These are phyloP conservation scores for Mechanitis messenoides DNA, from an alignment of 2,888 invertebrate species.

Conservation along the genomic window DNA sequence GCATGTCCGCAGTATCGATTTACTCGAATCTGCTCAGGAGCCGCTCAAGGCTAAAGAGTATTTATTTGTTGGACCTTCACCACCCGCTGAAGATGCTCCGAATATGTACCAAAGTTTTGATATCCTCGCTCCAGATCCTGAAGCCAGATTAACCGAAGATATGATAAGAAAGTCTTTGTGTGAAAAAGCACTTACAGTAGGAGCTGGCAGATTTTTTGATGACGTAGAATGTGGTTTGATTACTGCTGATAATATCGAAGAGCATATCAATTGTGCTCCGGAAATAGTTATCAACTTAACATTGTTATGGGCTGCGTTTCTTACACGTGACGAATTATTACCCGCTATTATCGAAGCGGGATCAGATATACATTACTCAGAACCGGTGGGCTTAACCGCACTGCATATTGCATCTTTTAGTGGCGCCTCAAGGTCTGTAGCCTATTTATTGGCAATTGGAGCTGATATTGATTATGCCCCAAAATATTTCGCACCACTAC, in stretches of 20 bases:
- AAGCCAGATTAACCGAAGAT: slow-evolving; percentile 83
- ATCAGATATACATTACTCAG: slow-evolving; percentile 82
- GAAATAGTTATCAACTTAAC: slow-evolving; percentile 83
- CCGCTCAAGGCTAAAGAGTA: slow-evolving; percentile 80
- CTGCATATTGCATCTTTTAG: slow-evolving; percentile 87
- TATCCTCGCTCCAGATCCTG: slow-evolving; percentile 80
- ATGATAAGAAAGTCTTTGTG: slow-evolving; percentile 81
- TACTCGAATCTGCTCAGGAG: slow-evolving; percentile 79
- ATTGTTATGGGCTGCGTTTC: slow-evolving; percentile 83
- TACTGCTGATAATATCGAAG: slow-evolving; percentile 75
- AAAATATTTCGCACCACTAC: slow-evolving; percentile 87
- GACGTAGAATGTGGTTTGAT: slow-evolving; percentile 84
- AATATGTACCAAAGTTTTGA: slow-evolving; percentile 87
- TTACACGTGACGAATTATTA: slow-evolving; percentile 83
- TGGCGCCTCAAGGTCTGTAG: slow-evolving; percentile 82
- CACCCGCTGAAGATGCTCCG: slow-evolving; percentile 87
- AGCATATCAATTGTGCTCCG: slow-evolving; percentile 77
- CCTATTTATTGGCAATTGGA: slow-evolving; percentile 81
- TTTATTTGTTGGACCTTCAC: slow-evolving; percentile 86
- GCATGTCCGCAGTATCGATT: slow-evolving; percentile 60
- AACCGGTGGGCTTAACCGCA: slow-evolving; percentile 84
- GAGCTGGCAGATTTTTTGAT: slow-evolving; percentile 82
- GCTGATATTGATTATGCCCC: slow-evolving; percentile 82
- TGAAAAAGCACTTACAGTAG: slow-evolving; percentile 81
- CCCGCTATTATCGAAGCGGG: slow-evolving; percentile 80